Evolutionary conservation across 2,113 vertebrate genomes (phyloP), one percentile per base, ranked within the genome.

Genomic region (Orcinus orca): DNA sequence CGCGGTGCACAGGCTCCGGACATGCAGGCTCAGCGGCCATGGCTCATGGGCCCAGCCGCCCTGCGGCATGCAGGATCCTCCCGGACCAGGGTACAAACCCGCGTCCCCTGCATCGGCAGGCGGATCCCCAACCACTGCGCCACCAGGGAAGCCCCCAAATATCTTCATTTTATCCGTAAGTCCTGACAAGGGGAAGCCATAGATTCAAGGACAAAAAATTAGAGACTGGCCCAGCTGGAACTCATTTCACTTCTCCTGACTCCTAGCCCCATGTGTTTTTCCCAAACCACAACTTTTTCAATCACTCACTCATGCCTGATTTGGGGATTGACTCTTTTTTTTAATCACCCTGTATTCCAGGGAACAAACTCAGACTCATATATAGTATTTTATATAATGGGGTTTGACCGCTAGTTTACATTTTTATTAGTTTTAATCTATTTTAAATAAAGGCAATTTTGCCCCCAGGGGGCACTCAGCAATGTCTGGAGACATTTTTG

Each of bases 361-460:
- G 41, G 36, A 94, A 88, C 23, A 80, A 53, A 44, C 14, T 31
- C 13, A 50, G 26, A 20, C 14, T 88, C 23, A 20, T 21, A 63
- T 26, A 53, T 2, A 91, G 18, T 60, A 94, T 73, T 92, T 65
- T 90, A 36, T 50, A 2, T 18, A 62, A 21, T 53, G 4, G 15
- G 6, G 36, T 33, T 88, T 93, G 25, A 68, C 4, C 17, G 88
- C 11, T 38, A 79, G 38, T 47, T 83, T 92, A 58, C 1, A 3
- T 63, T 87, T 97, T 92, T 53, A 58, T 96, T 73, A 94, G 38
- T 50, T 92, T 79, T 77, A 50, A 2, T 81, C 7, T 77, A 74
- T 73, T 50, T 95, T 71, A 74, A 70, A 1, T 65, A 21, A 29
- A 82, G 80, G 5, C 10, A 67, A 13, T 90, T 55, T 81, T 93